These are phyloP conservation scores for Umimayanthus chanpuru DNA, from an alignment of 92 coral and sea anemone genomes.

Conservation along the genomic window DNA sequence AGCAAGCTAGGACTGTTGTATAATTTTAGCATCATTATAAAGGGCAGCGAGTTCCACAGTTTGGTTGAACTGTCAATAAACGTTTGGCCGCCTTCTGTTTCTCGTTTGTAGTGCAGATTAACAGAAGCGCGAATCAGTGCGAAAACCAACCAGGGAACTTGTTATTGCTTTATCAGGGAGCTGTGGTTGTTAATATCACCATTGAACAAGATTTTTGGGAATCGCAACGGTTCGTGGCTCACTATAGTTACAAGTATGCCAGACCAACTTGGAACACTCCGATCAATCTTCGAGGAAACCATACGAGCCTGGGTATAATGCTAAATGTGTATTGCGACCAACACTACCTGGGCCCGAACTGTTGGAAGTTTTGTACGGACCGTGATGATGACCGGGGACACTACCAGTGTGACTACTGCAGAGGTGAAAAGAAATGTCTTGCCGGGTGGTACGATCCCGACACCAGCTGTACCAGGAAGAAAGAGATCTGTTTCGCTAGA, in stretches of 20 bases:
- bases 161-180: too few species aligned
- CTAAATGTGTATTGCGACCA: constrained; percentile 32
- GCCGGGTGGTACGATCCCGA: constrained; percentile 30
- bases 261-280: constrained; percentile 17
- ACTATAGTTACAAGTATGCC: not conserved
- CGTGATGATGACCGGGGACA: constrained; percentile 25
- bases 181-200: constrained; percentile 22
- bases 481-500: constrained; percentile 22
- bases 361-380: constrained; percentile 8
- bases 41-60: too few species aligned
- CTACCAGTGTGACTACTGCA: constrained; percentile 35
- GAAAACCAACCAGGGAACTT: too few species aligned
- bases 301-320: constrained; percentile 10
- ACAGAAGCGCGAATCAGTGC: too few species aligned
- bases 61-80: too few species aligned
- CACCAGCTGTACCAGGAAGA: constrained; percentile 25
- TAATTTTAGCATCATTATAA: too few species aligned
- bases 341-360: constrained; percentile 21
- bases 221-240: not conserved
- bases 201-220: not conserved
- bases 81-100: too few species aligned
- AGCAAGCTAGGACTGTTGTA: too few species aligned
- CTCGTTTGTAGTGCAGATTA: too few species aligned
- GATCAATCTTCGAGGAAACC: not conserved
- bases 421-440: constrained; percentile 23